phyloP scores from a whole-genome alignment of 2,797 vertebrate species.

The Lycodopsis pacificus region DNA sequence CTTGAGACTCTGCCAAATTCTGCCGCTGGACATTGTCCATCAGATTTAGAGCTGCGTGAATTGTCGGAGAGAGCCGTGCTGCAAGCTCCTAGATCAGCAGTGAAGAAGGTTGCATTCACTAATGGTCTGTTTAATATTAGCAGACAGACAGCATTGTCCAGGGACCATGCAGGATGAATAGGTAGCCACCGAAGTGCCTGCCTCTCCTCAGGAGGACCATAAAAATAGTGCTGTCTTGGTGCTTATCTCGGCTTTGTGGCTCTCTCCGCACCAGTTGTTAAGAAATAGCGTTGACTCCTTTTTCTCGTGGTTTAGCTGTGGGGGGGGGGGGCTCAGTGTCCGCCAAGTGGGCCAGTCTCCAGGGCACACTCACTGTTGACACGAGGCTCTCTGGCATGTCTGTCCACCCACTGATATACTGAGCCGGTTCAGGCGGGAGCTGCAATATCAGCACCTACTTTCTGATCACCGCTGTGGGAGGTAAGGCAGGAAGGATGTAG shows the following conservation, averaged over 20 bases:
- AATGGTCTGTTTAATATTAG: slow-evolving; percentile 56
- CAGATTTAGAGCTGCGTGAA: slow-evolving; percentile 18
- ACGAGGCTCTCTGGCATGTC: slow-evolving; percentile 64
- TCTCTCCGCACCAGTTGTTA: slow-evolving; percentile 53
- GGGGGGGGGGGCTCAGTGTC: slow-evolving; percentile 48
- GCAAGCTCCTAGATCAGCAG: slow-evolving; percentile 18
- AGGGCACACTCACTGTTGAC: slow-evolving; percentile 65
- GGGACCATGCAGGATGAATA: slow-evolving; percentile 46
- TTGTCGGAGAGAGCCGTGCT: neutral
- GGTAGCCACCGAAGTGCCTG: slow-evolving; percentile 29
- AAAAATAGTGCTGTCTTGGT: slow-evolving; percentile 71
- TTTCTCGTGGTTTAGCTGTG: slow-evolving; percentile 47
- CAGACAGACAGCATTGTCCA: slow-evolving; percentile 38
- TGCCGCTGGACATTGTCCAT: slow-evolving; percentile 23
- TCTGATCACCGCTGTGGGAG: slow-evolving; percentile 72
- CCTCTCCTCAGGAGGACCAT: slow-evolving; percentile 44
- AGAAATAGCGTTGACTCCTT: slow-evolving; percentile 51
- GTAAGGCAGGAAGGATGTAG: slow-evolving; percentile 55
- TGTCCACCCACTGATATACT: slow-evolving; percentile 73
- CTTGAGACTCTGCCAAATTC: slow-evolving; percentile 42
- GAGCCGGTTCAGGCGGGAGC: slow-evolving; percentile 61
- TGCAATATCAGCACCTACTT: slow-evolving; percentile 79
- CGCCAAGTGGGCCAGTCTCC: slow-evolving; percentile 62
- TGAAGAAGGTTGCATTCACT: slow-evolving; percentile 29
- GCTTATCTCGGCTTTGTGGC: slow-evolving; percentile 52